Evolutionary conservation across 2,797 vertebrate genomes (phyloP), one percentile per base, ranked within the genome.

Genomic region (Tauraco hartlaubi): DNA sequence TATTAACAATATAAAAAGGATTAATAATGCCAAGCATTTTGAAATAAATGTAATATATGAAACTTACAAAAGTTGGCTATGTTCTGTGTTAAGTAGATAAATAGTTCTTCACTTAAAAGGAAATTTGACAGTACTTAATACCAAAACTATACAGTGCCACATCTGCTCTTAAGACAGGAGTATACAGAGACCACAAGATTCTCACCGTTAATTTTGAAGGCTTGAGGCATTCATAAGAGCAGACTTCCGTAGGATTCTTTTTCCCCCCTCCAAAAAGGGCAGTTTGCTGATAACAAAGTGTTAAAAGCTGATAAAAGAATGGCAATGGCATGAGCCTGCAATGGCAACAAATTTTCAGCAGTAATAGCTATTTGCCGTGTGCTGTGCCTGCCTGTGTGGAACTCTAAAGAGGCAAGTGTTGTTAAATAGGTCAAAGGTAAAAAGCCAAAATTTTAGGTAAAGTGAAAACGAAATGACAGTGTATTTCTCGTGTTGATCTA

Each of bases 1-100:
- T 98, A 96, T 96, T 98, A 97, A 97, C 95, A 97, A 98, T 98
- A 97, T 97, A 97, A 97, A 98, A 98, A 95, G 96, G 95, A 97
- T 97, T 97, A 97, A 98, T 98, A 97, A 97, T 95, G 88, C 92
- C 89, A 97, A 92, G 97, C 90, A 94, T 97, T 98, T 98, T 88
- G 89, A 97, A 98, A 97, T 98, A 85, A 91, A 97, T 96, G 92
- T 97, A 95, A 96, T 96, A 95, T 91, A 77, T 92, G 89, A 95
- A 97, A 97, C 75, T 95, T 97, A 97, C 93, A 96, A 97, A 97
- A 97, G 91, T 93, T 97, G 91, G 83, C 78, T 96, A 61, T 92
- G 81, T 96, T 91, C 88, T 97, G 93, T 93, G 90, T 94, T 95
- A 96, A 96, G 94, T 56, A 91, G 88, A 91, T 91, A 92, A 91